Conservation (phyloP, 1,140 invertebrate species). For the Diorhabda elongata region DNA sequence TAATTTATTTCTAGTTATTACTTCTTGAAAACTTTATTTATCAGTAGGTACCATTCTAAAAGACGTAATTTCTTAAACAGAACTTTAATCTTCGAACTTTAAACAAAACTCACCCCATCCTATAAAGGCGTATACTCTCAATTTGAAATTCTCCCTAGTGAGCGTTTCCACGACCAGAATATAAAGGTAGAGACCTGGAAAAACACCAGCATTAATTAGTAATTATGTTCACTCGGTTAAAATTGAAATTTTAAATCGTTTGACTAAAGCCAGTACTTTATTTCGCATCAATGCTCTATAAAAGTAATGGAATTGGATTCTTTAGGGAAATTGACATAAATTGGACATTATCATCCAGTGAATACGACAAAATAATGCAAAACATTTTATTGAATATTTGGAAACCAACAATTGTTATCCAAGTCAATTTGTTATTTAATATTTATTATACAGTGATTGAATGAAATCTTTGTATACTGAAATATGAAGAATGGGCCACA, state of each 20-base stretch:
- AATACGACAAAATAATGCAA: no score
- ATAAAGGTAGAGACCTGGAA: constrained; percentile 85
- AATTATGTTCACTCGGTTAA: background rate
- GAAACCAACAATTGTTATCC: no score
- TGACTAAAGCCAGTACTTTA: background rate
- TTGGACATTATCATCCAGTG: no score
- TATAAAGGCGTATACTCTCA: constrained; percentile 77
- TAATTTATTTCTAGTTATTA: background rate
- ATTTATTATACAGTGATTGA: no score
- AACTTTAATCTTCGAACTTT: background rate
- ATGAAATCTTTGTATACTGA: no score
- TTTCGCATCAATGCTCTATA: background rate
- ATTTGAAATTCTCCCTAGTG: constrained; percentile 83
- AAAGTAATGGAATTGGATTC: background rate
- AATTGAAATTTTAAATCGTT: background rate
- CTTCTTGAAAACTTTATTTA: no score
- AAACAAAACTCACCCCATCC: constrained; percentile 84
- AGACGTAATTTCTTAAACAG: no score
- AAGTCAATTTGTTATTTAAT: no score
- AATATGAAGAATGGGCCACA: no score
- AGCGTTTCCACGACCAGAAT: constrained; percentile 90
- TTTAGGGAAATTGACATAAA: no score
- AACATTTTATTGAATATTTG: no score
- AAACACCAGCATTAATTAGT: background rate
- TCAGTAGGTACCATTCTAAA: no score